These are phyloP conservation scores for Hippocampus mohnikei DNA, from an alignment of 2,113 vertebrate species.

Conservation along the genomic window DNA sequence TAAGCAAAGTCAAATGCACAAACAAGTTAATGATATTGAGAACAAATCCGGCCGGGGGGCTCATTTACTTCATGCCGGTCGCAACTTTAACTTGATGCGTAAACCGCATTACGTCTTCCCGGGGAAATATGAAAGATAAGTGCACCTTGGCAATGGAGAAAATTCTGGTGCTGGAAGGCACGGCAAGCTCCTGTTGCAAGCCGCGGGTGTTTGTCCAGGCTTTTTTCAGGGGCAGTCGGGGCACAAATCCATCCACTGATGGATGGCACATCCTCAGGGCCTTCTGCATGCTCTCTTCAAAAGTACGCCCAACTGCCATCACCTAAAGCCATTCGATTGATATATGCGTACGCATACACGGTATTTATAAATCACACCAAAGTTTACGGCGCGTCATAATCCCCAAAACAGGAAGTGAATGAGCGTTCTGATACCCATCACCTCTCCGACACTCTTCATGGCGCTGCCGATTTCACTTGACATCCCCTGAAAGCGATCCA, in stretches of 20 bases:
- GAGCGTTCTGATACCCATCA: slow-evolving; percentile 41
- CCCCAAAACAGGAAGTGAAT: neutral
- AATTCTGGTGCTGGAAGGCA: slow-evolving; percentile 86
- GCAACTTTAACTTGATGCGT: too few species aligned
- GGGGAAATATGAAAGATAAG: slow-evolving; percentile 10
- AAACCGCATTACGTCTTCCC: too few species aligned
- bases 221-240: slow-evolving; percentile 85
- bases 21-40: neutral
- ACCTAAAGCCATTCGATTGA: slow-evolving; percentile 71
- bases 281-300: slow-evolving; percentile 94
- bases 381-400: neutral
- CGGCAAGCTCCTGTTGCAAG: slow-evolving; percentile 80
- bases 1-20: neutral
- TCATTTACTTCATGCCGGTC: too few species aligned
- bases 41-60: neutral
- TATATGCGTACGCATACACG: neutral
- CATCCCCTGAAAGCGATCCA: slow-evolving; percentile 90
- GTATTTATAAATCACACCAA: neutral
- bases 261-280: slow-evolving; percentile 94
- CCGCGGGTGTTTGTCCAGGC: slow-evolving; percentile 76
- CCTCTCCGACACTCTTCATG: slow-evolving; percentile 98
- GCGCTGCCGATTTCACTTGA: slow-evolving; percentile 85
- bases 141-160: slow-evolving; percentile 90
- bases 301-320: slow-evolving; percentile 92
- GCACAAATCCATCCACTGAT: slow-evolving; percentile 84